Percentiles rank a stretch among this genome's conserved stretches.
Evolutionary conservation across 2,113 vertebrate species (phyloP).

Genomic region (Megaceryle maxima): DNA sequence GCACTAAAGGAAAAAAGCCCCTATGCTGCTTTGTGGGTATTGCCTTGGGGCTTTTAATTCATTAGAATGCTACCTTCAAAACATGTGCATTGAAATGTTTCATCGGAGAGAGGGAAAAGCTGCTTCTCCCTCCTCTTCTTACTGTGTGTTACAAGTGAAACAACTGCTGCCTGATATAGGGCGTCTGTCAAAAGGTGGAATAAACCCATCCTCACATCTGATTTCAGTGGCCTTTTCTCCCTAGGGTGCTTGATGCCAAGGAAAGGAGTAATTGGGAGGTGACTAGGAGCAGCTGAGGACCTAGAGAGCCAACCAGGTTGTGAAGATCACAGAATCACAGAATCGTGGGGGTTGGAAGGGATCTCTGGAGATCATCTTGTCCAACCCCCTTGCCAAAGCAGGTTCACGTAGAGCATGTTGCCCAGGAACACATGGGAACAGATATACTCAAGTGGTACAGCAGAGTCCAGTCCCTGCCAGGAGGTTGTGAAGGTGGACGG

Average conservation of each 20-base stretch:
- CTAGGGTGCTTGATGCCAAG: not conserved
- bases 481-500: not conserved
- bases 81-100: not conserved
- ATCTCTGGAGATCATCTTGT: too few relatives aligned
- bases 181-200: not conserved
- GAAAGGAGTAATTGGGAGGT: not conserved
- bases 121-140: not conserved
- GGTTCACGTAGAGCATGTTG: too few relatives aligned
- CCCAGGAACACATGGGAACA: too few relatives aligned
- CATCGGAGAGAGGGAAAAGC: not conserved
- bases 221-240: not conserved
- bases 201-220: not conserved
- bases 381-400: too few relatives aligned
- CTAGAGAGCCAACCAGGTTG: not conserved
- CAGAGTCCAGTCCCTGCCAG: not conserved
- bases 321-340: not conserved
- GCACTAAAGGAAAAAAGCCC: not conserved
- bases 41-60: not conserved
- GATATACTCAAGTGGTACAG: not conserved
- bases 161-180: not conserved
- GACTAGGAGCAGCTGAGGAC: not conserved
- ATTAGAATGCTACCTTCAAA: not conserved
- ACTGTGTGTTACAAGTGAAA: not conserved
- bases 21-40: too few relatives aligned
- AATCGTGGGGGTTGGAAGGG: too few relatives aligned